Percentiles rank a stretch among this genome's conserved stretches.
Evolutionary conservation across 23 tunicate species (phyloP).

Genomic region (Halocynthia roretzi): DNA sequence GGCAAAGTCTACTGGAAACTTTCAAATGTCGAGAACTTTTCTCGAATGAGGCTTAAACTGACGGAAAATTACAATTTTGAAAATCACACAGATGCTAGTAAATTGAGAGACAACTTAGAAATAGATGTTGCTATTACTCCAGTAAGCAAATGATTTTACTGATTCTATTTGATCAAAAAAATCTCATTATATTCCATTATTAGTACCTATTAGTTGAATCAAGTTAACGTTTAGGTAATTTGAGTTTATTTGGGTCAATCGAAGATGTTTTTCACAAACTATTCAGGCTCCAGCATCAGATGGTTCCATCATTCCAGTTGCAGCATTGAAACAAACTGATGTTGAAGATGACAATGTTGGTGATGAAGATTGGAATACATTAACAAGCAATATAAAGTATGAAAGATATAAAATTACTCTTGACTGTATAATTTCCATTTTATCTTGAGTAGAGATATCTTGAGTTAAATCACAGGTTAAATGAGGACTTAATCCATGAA

Average conservation of each 20-base stretch:
- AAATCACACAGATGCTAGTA: constrained; percentile 53
- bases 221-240: neutral
- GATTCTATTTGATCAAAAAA: too few relatives aligned
- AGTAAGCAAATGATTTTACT: neutral
- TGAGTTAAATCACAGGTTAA: too few relatives aligned
- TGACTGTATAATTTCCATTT: too few relatives aligned
- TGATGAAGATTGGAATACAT: constrained; percentile 96
- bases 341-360: constrained; percentile 89
- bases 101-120: constrained; percentile 31
- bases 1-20: constrained; percentile 62
- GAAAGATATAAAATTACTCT: neutral
- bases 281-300: constrained; percentile 12
- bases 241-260: neutral
- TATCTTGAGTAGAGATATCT: too few relatives aligned
- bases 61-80: constrained; percentile 94
- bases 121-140: neutral
- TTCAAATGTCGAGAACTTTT: constrained; percentile 95
- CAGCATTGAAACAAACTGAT: constrained; percentile 15
- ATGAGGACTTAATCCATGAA: too few relatives aligned
- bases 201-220: neutral
- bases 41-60: constrained; percentile 90
- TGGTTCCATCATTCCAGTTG: constrained; percentile 18
- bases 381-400: constrained; percentile 62
- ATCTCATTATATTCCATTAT: too few relatives aligned
- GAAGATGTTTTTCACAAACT: too few relatives aligned